These are phyloP conservation scores for Priocnemis perturbator DNA, from an alignment of 2,888 invertebrate species.

Conservation along the genomic window DNA sequence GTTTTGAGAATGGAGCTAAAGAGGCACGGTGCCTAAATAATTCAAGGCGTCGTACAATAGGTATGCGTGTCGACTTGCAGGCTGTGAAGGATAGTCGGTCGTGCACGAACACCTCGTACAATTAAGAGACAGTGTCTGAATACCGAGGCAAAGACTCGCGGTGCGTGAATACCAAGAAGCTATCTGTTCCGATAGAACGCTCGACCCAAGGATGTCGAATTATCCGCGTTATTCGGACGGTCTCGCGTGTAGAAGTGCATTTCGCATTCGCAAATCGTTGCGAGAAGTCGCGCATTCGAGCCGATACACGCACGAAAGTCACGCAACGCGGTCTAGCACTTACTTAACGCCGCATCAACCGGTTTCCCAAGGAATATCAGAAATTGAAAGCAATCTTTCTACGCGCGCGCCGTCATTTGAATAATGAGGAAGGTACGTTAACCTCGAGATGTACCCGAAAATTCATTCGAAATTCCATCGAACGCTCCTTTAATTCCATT, in stretches of 20 bases:
- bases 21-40: slow-evolving; percentile 50
- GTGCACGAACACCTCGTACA: slow-evolving; percentile 57
- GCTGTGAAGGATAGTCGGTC: slow-evolving; percentile 43
- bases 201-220: slow-evolving; percentile 24
- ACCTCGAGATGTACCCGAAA: neutral
- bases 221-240: slow-evolving; percentile 28
- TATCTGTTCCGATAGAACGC: slow-evolving; percentile 6
- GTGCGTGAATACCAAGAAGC: slow-evolving; percentile 50
- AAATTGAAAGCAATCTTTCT: no score
- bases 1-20: no score
- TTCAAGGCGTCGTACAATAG: slow-evolving; percentile 49
- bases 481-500: no score
- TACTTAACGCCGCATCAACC: no score
- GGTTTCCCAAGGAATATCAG: no score
- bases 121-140: slow-evolving; percentile 56
- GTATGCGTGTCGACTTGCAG: slow-evolving; percentile 51
- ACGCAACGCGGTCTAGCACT: no score
- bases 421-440: no score
- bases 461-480: neutral
- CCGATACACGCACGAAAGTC: no score
- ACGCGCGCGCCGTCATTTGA: no score
- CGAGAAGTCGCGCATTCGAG: no score
- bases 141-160: slow-evolving; percentile 45
- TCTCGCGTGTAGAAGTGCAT: neutral
- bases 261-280: no score